phyloP scores from a whole-genome alignment of 2,797 vertebrate genomes.

The Thripadectes ignobilis region DNA sequence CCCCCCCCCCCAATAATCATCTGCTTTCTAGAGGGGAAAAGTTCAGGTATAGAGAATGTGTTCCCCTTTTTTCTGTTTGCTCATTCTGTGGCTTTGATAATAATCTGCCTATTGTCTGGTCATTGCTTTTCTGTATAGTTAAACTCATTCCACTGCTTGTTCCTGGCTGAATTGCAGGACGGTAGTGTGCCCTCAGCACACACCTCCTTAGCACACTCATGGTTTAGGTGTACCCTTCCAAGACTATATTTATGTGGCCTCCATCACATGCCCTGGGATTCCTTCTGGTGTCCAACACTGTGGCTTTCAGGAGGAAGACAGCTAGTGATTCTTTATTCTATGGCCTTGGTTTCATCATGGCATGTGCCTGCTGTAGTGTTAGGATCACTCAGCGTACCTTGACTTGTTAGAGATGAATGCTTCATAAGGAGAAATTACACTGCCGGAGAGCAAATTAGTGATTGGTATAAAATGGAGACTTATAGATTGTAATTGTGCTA shows the following conservation, averaged over 20 bases:
- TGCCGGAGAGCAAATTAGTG: background rate
- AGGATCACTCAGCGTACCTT: background rate
- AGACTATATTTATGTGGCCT: background rate
- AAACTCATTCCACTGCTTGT: background rate
- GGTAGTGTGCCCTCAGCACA: background rate
- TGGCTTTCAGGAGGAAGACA: background rate
- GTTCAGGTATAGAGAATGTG: background rate
- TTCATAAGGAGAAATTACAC: background rate
- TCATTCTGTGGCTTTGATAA: background rate
- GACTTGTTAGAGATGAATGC: background rate
- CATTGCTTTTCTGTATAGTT: background rate
- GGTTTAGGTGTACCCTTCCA: background rate
- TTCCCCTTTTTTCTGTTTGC: background rate
- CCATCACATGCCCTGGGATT: background rate
- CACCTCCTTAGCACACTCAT: accelerated
- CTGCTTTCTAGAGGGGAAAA: background rate
- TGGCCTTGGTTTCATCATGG: background rate
- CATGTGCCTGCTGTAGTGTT: background rate
- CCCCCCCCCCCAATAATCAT: background rate
- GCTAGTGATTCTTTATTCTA: background rate
- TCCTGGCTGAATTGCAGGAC: background rate
- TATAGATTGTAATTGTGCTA: slow-evolving; percentile 2
- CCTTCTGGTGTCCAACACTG: background rate
- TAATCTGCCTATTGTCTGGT: background rate
- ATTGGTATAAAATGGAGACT: background rate